Evolutionary conservation across 2,113 vertebrate species (phyloP), one percentile per base, ranked within the genome.

Genomic region (Phasianus colchicus): DNA sequence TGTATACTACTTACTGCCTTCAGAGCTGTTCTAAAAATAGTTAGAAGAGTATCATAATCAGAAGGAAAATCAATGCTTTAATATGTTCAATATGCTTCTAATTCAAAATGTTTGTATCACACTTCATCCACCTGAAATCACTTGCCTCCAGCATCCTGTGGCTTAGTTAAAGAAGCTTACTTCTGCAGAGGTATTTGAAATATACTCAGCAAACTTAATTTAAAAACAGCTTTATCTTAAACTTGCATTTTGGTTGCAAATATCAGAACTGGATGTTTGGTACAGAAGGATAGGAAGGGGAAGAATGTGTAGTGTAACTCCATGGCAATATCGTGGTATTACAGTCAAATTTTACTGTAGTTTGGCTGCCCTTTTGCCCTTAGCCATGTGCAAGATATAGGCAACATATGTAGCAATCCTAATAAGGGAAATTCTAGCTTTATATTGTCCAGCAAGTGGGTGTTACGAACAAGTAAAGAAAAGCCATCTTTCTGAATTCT

Each of bases 1-100:
- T 95, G 64, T 75, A 63, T 87, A 80, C 90, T 90, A 94, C 95
- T 94, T 91, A 89, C 90, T 91, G 88, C 64, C 90, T 95, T 94
- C 92, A 90, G 83, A 94, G 86, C 65, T 83, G 32, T 50, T 83
- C 89, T 92, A 94, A 90, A 94, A 95, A 96, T 90, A 94, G 70
- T 76, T 88, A 67, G 45, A 88, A 40, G 70, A 87, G 84, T 93
- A 85, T 93, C 85, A 94, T 64, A 64, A 95, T 54, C 65, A 66
- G 84, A 61, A 92, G 45, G 47, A 89, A 72, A 89, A 91, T 38
- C 90, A 89, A 80, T 74, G 75, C 79, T 86, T 93, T 55, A 76
- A 48, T 96, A 86, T 55, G 29, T 55, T 18, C 47, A 86, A 80
- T 94, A 54, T 54, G 50, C 92, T 83, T 94, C 90, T 91, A 93